These are phyloP conservation scores for Drosophila nasuta DNA, from an alignment of 1,140 invertebrate genomes.

Conservation along the genomic window DNA sequence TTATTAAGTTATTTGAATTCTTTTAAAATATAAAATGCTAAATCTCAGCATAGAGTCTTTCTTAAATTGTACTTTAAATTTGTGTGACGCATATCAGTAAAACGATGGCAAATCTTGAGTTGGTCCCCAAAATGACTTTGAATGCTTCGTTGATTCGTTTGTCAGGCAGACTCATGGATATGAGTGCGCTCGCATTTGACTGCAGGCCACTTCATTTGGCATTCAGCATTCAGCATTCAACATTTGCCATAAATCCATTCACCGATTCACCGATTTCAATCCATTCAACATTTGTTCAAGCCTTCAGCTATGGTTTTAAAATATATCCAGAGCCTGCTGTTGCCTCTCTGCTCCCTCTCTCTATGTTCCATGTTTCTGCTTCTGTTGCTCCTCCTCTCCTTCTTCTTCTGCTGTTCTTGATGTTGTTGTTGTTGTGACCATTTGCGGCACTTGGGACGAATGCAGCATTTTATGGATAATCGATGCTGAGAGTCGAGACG, in stretches of 20 bases:
- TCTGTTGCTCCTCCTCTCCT: too few species aligned
- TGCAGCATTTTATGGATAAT: slow-evolving; percentile 67
- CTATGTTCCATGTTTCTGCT: too few species aligned
- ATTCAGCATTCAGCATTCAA: slow-evolving; percentile 10
- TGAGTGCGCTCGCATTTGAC: slow-evolving; percentile 1
- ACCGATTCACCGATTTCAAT: neutral
- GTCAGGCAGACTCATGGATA: neutral
- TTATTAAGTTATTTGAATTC: too few species aligned
- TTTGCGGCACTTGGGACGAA: slow-evolving; percentile 39
- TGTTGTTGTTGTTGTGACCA: slow-evolving; percentile 8
- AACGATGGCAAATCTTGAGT: too few species aligned
- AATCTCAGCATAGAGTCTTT: too few species aligned
- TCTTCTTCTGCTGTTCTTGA: too few species aligned
- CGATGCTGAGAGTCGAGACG: slow-evolving; percentile 71
- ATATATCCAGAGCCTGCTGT: neutral
- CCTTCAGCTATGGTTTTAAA: slow-evolving; percentile 10
- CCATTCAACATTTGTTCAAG: slow-evolving; percentile 7
- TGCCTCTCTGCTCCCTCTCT: too few species aligned
- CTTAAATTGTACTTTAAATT: too few species aligned
- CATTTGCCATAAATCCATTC: slow-evolving; percentile 2
- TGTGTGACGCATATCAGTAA: too few species aligned
- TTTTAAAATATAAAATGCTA: too few species aligned
- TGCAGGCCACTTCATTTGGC: slow-evolving; percentile 19
- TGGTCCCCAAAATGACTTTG: too few species aligned
- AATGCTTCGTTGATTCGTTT: neutral